Percentiles rank a stretch among this genome's conserved stretches.
phyloP scores from a whole-genome alignment of 1,140 invertebrate genomes.

The Stegodyphus mimosarum region DNA sequence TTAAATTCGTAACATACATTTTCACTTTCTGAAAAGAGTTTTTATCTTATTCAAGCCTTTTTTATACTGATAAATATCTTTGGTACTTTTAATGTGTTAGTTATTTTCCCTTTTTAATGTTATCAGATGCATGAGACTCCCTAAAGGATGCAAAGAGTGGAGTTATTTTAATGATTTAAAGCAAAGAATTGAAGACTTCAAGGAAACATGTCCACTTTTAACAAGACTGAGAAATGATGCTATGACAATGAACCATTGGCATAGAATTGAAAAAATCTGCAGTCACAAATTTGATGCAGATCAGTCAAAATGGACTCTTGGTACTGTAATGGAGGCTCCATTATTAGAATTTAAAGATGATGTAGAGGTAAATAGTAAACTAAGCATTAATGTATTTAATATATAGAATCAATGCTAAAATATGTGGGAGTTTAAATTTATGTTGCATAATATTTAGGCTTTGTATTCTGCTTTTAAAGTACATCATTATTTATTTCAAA shows the following conservation, averaged over 20 bases:
- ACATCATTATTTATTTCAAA: too few relatives aligned
- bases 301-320: conserved; percentile 91
- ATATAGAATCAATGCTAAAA: too few relatives aligned
- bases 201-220: conserved; percentile 94
- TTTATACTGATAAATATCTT: neutral
- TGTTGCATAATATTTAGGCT: too few relatives aligned
- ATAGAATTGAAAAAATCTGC: conserved; percentile 93
- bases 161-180: conserved; percentile 94
- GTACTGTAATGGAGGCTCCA: conserved; percentile 95
- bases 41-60: neutral
- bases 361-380: conserved; percentile 78
- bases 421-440: too few relatives aligned
- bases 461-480: too few relatives aligned
- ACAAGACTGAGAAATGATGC: conserved; percentile 98
- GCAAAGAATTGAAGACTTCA: conserved; percentile 97
- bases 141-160: conserved; percentile 96
- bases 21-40: neutral
- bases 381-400: too few relatives aligned
- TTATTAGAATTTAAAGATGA: conserved; percentile 93
- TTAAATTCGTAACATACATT: neutral
- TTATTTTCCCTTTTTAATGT: neutral
- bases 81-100: neutral
- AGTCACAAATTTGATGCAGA: conserved; percentile 91
- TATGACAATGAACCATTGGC: conserved; percentile 97
- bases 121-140: conserved; percentile 85